Percentiles rank a stretch among this genome's conserved stretches.
phyloP scores from a whole-genome alignment of 23 tunicate genomes.

The Phallusia fumigata region DNA sequence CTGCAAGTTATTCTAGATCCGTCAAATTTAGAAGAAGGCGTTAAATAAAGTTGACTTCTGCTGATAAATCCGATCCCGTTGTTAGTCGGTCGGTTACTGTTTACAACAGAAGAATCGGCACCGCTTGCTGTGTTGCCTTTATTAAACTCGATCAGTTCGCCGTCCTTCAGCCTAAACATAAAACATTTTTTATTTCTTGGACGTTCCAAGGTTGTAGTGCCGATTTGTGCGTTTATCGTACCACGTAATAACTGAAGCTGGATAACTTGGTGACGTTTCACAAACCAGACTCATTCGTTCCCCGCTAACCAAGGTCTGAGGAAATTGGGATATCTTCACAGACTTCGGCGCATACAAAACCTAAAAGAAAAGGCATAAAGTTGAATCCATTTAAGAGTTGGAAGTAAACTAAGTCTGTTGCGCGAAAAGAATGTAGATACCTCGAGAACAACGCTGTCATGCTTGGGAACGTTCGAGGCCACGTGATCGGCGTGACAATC shows the following conservation, averaged over 20 bases:
- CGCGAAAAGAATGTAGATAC: neutral
- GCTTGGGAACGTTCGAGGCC: constrained; percentile 28
- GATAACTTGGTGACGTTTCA: constrained; percentile 56
- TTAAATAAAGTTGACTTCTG: constrained; percentile 39
- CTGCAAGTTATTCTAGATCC: constrained; percentile 49
- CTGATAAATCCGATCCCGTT: constrained; percentile 24
- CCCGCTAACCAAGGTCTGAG: constrained; percentile 32
- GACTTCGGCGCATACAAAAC: constrained; percentile 45
- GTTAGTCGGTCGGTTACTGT: neutral
- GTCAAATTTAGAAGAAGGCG: constrained; percentile 29
- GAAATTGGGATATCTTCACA: constrained; percentile 25
- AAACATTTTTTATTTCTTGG: no score
- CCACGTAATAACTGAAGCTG: constrained; percentile 59
- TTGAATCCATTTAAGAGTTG: neutral
- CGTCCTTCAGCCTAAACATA: neutral
- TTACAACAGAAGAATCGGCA: neutral
- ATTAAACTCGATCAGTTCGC: neutral
- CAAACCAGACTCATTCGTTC: constrained; percentile 56
- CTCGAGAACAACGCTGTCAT: constrained; percentile 8
- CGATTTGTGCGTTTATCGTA: neutral
- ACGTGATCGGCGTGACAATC: constrained; percentile 36
- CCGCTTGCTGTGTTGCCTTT: neutral
- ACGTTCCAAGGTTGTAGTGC: no score
- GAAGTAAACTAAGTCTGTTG: neutral
- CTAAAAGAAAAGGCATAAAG: constrained; percentile 22